Evolutionary conservation across 92 coral and sea anemone species (phyloP).

Genomic region (Palythoa grandiflora): DNA sequence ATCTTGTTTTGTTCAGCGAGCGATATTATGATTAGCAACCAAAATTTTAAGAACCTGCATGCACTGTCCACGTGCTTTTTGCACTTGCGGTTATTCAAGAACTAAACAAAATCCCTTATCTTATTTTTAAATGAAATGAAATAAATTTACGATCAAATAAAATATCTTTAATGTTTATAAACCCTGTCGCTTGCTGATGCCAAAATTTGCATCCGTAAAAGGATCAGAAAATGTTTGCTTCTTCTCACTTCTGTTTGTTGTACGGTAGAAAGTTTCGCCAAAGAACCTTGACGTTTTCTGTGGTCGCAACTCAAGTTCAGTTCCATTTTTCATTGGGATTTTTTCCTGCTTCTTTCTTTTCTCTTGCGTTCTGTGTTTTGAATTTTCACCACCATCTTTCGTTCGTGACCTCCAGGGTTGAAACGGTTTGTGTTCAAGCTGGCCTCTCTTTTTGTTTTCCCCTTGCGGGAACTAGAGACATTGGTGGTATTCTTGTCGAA

Average conservation of each 20-base stretch:
- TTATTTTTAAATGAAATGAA: not conserved
- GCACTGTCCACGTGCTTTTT: not conserved
- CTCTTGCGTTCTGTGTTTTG: conserved; percentile 84
- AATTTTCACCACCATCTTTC: conserved; percentile 82
- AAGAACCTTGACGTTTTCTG: not conserved
- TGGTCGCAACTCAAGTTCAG: not conserved
- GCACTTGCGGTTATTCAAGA: not conserved
- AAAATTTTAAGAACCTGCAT: not conserved
- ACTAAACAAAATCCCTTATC: not conserved
- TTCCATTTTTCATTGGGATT: conserved; percentile 25
- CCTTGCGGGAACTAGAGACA: conserved; percentile 76
- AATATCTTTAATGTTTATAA: not conserved
- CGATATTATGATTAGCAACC: not conserved
- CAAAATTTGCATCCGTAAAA: not conserved
- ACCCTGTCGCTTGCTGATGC: not conserved
- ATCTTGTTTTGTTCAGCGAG: not conserved
- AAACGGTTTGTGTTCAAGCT: conserved; percentile 88
- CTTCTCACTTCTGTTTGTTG: not conserved
- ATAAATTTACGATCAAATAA: no score
- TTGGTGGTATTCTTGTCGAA: conserved; percentile 71
- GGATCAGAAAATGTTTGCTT: not conserved
- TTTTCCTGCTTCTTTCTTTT: conserved; percentile 37
- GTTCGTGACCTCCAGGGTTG: conserved; percentile 94
- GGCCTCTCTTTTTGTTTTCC: conserved; percentile 86
- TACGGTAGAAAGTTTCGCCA: not conserved